A percentile compares a stretch with the other conserved stretches of the same genome.
Conservation (phyloP, 2,797 vertebrate species). For the Merluccius polli region DNA sequence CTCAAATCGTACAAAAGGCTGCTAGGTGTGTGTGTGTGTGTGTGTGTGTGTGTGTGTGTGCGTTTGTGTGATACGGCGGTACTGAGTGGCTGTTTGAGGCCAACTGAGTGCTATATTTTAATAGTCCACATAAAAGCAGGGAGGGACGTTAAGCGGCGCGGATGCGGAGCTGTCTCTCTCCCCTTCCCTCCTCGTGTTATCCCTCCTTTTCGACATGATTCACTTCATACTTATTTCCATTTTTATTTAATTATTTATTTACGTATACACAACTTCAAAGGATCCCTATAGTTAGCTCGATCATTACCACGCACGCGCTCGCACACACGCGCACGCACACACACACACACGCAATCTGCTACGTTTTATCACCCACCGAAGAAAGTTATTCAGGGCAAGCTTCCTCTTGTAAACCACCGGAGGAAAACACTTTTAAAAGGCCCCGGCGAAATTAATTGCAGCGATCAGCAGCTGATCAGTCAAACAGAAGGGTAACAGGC, state of each 20-base stretch:
- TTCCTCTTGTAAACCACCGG: slow-evolving; percentile 57
- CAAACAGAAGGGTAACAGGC: neutral
- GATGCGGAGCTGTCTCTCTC: slow-evolving; percentile 48
- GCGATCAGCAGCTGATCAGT: slow-evolving; percentile 41
- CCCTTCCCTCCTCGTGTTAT: slow-evolving; percentile 26
- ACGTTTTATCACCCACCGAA: slow-evolving; percentile 26
- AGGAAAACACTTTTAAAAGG: slow-evolving; percentile 33
- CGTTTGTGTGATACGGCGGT: neutral
- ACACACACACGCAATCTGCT: slow-evolving; percentile 4
- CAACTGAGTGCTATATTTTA: slow-evolving; percentile 53
- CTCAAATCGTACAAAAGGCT: neutral
- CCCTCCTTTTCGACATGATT: neutral
- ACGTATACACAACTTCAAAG: neutral
- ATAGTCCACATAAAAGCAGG: slow-evolving; percentile 56
- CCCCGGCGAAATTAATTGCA: slow-evolving; percentile 45
- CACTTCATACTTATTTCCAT: neutral
- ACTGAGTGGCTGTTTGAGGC: slow-evolving; percentile 15
- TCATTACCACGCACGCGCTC: neutral
- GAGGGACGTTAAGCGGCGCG: slow-evolving; percentile 48
- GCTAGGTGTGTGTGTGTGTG: neutral
- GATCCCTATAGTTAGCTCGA: neutral
- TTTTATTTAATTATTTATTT: neutral
- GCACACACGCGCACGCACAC: neutral
- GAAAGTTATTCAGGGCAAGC: slow-evolving; percentile 52
- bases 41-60: slow-evolving; percentile 9